Percentiles rank a stretch among this genome's conserved stretches.
These are phyloP conservation scores for Procapra przewalskii DNA, from an alignment of 2,113 vertebrate genomes.

Conservation along the genomic window DNA sequence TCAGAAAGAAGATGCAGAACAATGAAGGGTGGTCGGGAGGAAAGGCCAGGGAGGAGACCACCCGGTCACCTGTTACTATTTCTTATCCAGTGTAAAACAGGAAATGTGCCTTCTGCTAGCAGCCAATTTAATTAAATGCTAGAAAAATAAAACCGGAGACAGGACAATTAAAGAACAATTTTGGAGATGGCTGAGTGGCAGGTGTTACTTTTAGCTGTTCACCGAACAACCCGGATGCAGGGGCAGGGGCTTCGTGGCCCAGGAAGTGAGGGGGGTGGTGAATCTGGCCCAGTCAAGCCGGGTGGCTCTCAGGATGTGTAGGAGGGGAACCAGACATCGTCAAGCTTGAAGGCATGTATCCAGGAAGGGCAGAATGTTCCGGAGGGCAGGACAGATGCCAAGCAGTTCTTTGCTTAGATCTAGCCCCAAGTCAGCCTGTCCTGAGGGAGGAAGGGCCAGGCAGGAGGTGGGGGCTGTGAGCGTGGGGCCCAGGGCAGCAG, in stretches of 20 bases:
- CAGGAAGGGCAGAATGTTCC: constrained; percentile 39
- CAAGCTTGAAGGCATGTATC: neutral
- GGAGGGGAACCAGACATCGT: neutral
- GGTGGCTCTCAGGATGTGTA: neutral
- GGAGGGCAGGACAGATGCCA: constrained; percentile 12
- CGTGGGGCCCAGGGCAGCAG: fast-evolving
- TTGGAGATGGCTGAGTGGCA: neutral
- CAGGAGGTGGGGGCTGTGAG: neutral
- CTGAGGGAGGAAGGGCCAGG: neutral
- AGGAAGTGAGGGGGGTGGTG: fast-evolving
- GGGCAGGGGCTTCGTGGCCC: fast-evolving
- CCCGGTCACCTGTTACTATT: neutral
- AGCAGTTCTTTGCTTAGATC: neutral
- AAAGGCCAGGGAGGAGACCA: neutral
- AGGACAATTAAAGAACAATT: neutral
- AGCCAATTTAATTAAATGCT: neutral
- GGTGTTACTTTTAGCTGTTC: neutral
- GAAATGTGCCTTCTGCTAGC: too few species aligned
- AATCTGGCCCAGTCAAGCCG: neutral
- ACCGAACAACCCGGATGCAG: neutral
- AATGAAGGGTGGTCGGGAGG: fast-evolving
- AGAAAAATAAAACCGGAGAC: neutral
- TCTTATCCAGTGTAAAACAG: neutral
- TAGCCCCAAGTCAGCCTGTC: neutral
- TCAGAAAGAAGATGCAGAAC: neutral